Evolutionary conservation across 2,113 vertebrate genomes (phyloP), one percentile per base, ranked within the genome.

Genomic region (Lycocorax pyrrhopterus): DNA sequence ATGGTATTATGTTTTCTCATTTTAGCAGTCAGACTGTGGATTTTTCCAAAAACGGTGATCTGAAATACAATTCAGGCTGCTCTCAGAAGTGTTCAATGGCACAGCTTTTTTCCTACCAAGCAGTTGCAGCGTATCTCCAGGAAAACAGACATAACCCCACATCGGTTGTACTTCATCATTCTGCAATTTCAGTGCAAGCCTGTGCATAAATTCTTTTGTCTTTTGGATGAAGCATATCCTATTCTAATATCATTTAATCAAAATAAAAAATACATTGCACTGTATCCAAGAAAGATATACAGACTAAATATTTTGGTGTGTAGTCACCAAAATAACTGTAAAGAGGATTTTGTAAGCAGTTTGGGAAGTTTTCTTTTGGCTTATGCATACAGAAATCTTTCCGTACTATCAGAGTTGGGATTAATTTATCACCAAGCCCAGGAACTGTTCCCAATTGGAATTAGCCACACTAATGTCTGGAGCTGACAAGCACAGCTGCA

Each of bases 401-500:
- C 81, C 26, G 4, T 75, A 53, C 81, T 87, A 95, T 96, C 90
- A 51, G 93, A 90, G 80, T 56, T 25, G 41, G 88, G 88, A 96
- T 96, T 97, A 97, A 96, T 96, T 92, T 96, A 90, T 95, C 94
- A 95, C 92, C 83, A 81, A 81, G 53, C 22, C 69, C 90, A 97
- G 94, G 92, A 96, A 96, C 94, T 92, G 93, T 94, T 97, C 94
- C 94, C 93, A 95, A 90, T 93, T 4, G 76, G 94, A 96, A 96
- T 97, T 96, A 97, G 93, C 90, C 88, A 94, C 94, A 95, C 68
- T 90, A 92, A 95, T 84, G 83, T 93, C 96, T 92, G 88, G 88
- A 90, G 92, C 85, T 97, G 94, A 95, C 94, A 92, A 52, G 96
- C 96, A 94, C 96, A 96, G 94, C 96, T 96, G 95, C 92, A 92